Evolutionary conservation across 1,140 invertebrate species (phyloP), one percentile per base, ranked within the genome.

Genomic region (Cephus cinctus): DNA sequence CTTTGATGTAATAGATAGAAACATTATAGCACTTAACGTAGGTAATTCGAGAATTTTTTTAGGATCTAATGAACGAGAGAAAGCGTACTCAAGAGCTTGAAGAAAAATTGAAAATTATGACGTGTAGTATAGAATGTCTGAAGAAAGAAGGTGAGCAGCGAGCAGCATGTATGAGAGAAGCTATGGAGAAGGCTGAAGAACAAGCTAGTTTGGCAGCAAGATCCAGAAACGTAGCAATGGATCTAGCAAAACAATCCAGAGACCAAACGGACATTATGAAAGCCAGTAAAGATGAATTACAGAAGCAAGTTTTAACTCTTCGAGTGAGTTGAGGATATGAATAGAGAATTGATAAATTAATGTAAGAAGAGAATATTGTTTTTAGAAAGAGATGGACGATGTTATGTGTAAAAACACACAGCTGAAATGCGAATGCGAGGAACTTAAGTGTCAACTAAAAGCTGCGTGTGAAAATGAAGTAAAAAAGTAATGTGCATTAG

Each of bases 161-260:
- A 30, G 34, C 49, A 11, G 38, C 31, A 35, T 52, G 50, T 20
- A 47, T 63, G 34, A 57, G 53, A 38, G 50, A 50, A 11, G 32
- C 36, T 5, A 31, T 62, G 14, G 18, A 47, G 27, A 57, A 53
- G 31, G 54, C 47, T 1, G 53, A 63, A 5, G 53, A 59, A 23
- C 50, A 63, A 39, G 42, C 25, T n/a, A 59, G 55, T 19, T 44
- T 59, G 27, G 50, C 56, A 11, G 43, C 49, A n/a, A 54, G 43
- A 30, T 44, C 48, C 2, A 54, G 54, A 49, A 43, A 52, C 43
- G 44, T 53, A 21, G 57, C 58, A 5, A 47, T 44, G 38, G 50
- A 63, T 21, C 44, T 59, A 16, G 22, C 52, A 5, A 61, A 63
- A 32, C 61, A 58, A 41, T 53, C 55, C 3, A 59, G 43, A 45